phyloP scores from a whole-genome alignment of 1,140 invertebrate genomes.

The Calosoma granatense region DNA sequence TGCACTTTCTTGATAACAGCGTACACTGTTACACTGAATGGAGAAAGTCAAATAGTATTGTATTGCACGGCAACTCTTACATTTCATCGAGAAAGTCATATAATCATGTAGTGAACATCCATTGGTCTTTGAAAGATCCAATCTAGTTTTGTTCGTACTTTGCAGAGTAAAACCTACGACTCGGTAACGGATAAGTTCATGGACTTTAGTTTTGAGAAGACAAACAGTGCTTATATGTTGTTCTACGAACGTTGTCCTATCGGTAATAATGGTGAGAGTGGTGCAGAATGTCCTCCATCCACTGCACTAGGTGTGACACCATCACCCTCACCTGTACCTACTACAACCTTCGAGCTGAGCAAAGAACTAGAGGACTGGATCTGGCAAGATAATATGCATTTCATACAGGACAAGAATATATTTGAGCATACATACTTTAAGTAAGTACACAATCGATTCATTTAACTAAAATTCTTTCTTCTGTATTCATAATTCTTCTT shows the following conservation, averaged over 20 bases:
- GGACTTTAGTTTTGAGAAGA: constrained; percentile 96
- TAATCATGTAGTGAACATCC: no score
- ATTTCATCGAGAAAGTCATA: no score
- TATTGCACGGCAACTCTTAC: no score
- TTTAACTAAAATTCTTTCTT: no score
- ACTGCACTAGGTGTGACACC: constrained; percentile 30
- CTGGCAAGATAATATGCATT: constrained; percentile 93
- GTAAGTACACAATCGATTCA: no score
- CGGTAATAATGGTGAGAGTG: constrained; percentile 14
- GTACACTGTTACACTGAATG: no score
- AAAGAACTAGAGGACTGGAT: constrained; percentile 83
- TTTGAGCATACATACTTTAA: constrained; percentile 92
- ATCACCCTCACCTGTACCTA: constrained; percentile 20
- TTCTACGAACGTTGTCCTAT: constrained; percentile 76
- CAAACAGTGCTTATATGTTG: constrained; percentile 94
- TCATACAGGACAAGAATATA: constrained; percentile 89
- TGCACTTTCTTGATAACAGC: no score
- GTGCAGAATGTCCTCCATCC: constrained; percentile 22
- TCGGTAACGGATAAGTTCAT: constrained; percentile 93
- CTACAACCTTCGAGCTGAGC: constrained; percentile 48
- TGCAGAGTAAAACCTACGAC: constrained; percentile 90
- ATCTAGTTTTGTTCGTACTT: no score
- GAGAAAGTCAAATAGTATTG: no score
- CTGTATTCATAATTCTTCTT: constrained; percentile 10
- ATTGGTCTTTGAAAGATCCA: background rate